A percentile compares a stretch with the other conserved stretches of the same genome.
These are phyloP conservation scores for Trypoxylon attenuatum DNA, from an alignment of 2,888 invertebrate species.

Conservation along the genomic window DNA sequence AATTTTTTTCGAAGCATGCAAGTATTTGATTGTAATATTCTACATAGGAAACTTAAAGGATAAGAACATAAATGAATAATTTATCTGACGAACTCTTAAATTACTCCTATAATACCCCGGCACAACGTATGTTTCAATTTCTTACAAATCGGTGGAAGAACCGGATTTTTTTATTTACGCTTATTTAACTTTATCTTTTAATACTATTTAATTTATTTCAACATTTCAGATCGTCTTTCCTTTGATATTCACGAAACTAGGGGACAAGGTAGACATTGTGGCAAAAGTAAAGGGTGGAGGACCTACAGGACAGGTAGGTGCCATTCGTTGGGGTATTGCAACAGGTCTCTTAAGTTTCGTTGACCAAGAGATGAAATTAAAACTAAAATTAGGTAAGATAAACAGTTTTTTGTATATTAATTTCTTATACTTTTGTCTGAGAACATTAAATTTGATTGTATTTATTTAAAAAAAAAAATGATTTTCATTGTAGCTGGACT, in stretches of 20 bases:
- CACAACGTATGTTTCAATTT: too few relatives aligned
- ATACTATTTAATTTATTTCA: constrained; percentile 5
- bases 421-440: too few relatives aligned
- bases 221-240: constrained; percentile 86
- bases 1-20: too few relatives aligned
- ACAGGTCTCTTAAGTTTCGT: constrained; percentile 89
- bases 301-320: constrained; percentile 89
- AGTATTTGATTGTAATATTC: too few relatives aligned
- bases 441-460: neutral
- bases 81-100: too few relatives aligned
- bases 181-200: too few relatives aligned
- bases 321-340: constrained; percentile 91
- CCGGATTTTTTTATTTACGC: too few relatives aligned
- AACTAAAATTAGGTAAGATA: constrained; percentile 87
- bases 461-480: neutral
- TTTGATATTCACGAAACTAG: constrained; percentile 85
- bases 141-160: too few relatives aligned
- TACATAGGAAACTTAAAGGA: too few relatives aligned
- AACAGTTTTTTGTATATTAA: neutral
- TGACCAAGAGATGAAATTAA: constrained; percentile 83
- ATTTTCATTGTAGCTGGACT: constrained; percentile 82
- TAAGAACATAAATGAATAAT: too few relatives aligned
- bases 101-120: too few relatives aligned
- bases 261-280: constrained; percentile 88
- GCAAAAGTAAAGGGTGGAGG: constrained; percentile 86